phyloP scores from a whole-genome alignment of 2,888 invertebrate species.

The Creontiades dilutus region DNA sequence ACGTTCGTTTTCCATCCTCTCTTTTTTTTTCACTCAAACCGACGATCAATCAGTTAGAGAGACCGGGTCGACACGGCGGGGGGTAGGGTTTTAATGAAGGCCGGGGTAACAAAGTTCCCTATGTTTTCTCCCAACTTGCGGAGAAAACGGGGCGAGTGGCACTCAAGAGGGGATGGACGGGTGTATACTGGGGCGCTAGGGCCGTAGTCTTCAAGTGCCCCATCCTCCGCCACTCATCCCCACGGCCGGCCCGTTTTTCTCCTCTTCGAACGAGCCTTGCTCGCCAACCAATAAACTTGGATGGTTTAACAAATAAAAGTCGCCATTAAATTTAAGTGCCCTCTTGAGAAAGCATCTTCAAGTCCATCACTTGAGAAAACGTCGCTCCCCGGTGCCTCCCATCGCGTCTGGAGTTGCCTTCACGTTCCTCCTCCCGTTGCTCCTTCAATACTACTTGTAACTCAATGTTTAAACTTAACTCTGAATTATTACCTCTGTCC shows the following conservation, averaged over 20 bases:
- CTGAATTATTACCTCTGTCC: too few species aligned
- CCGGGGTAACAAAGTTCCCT: conserved; percentile 50
- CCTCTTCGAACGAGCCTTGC: conserved; percentile 13
- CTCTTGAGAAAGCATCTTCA: conserved; percentile 55
- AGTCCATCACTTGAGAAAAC: conserved; percentile 65
- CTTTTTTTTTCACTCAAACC: conserved; percentile 30
- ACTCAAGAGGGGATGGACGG: conserved; percentile 29
- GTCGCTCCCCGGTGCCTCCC: conserved; percentile 14
- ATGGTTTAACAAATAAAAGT: conserved; percentile 70
- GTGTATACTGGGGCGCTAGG: not conserved
- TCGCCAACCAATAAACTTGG: conserved; percentile 67
- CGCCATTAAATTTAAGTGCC: conserved; percentile 67
- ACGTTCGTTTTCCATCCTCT: conserved; percentile 18
- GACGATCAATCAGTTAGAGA: conserved; percentile 20
- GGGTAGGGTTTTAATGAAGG: conserved; percentile 46
- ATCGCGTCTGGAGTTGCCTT: not conserved
- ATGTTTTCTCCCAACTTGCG: conserved; percentile 49
- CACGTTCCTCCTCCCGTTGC: not conserved
- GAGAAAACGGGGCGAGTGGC: conserved; percentile 39
- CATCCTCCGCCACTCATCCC: not conserved
- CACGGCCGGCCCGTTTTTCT: not conserved
- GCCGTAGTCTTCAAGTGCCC: conserved; percentile 54
- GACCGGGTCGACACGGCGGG: not conserved
- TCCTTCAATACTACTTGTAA: too few species aligned
- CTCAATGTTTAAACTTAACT: too few species aligned